phyloP scores from a whole-genome alignment of 2,797 vertebrate species.

The Sciurus vulgaris region DNA sequence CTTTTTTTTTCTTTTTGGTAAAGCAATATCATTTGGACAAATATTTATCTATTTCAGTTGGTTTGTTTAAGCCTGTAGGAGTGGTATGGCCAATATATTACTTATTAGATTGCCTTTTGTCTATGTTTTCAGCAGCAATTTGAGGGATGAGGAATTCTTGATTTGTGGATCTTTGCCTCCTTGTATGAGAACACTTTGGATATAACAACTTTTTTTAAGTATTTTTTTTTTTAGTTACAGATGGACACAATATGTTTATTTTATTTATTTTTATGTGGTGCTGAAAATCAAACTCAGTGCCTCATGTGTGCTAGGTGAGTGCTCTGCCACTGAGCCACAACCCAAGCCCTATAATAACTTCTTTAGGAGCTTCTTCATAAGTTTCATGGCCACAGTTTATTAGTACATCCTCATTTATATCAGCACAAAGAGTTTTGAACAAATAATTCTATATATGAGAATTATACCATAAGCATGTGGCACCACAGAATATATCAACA shows the following conservation, averaged over 20 bases:
- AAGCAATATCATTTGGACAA: constrained; percentile 40
- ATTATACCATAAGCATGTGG: background rate
- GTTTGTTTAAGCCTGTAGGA: background rate
- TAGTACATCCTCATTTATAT: constrained; percentile 5
- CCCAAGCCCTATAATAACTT: background rate
- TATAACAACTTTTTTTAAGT: background rate
- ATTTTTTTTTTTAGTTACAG: no score
- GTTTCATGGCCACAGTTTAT: background rate
- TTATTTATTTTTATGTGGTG: no score
- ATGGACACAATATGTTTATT: no score
- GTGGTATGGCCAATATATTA: background rate
- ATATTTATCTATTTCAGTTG: background rate
- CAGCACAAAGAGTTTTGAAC: background rate
- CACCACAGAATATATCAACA: background rate
- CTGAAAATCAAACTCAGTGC: no score
- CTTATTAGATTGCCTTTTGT: constrained; percentile 6
- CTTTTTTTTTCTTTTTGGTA: background rate
- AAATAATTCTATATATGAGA: background rate
- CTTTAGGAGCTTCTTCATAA: background rate
- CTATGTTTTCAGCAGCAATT: background rate
- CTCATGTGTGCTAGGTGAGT: no score
- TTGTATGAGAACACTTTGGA: background rate
- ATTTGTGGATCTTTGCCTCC: background rate
- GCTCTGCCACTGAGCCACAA: no score
- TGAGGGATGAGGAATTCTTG: background rate